Evolutionary conservation across 1,140 invertebrate genomes (phyloP), one percentile per base, ranked within the genome.

Genomic region (Nasonia longicornis): DNA sequence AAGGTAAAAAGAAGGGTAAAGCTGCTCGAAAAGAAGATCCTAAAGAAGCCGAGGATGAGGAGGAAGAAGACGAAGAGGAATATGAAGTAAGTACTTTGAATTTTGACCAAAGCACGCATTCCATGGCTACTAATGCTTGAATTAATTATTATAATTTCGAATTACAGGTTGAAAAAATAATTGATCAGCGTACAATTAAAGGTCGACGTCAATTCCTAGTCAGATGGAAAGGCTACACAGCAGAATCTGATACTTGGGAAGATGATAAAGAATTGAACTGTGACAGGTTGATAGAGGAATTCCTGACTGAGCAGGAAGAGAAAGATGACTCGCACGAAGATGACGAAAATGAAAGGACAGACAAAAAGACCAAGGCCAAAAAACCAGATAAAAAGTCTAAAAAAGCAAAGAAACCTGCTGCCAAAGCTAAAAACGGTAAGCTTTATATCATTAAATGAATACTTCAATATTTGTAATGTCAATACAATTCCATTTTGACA

Each of bases 181-280:
- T 96, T 14, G 93, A 92, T 78, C 92, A 94, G 16, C 95, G 95
- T 85, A 93, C 90, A 14, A 92, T 94, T 20, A 93, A 93, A 86
- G 94, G 95, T 0, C 92, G 93, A 63, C 89, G 93, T 3, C 92
- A 95, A 85, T 97, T 95, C 87, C 90, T 95, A 26, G 95, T 97
- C 1, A 91, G 95, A 82, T 97, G 96, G 96, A 96, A 96, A 85
- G 95, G 95, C 0, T 97, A 96, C 87, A 91, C 91, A 63, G 91
- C 93, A 52, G 92, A 93, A 76, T 92, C 92, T 79, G 96, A 97
- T 86, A 96, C 95, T 0, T 97, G 96, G 95, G 95, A 96, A 87
- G 93, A 95, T 1, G 94, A 95, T 85, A 93, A 93, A 45, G 95
- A 95, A 76, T 86, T 97, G 0, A 93, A 93, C 73, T 96, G 95